These are phyloP conservation scores for Dromius quadrimaculatus DNA, from an alignment of 2,888 invertebrate genomes.

Conservation along the genomic window DNA sequence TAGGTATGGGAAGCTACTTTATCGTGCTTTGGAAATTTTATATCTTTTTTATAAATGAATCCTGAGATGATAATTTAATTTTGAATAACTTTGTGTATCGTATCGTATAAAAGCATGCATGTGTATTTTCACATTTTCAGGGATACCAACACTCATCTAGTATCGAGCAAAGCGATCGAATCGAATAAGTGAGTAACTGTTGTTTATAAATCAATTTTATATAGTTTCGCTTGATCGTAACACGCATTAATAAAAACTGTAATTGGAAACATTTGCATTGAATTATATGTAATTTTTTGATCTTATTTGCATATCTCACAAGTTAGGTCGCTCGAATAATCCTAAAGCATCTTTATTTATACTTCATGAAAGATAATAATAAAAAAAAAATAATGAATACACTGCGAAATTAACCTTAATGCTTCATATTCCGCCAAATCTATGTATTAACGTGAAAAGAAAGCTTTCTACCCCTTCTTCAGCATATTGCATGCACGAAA, in stretches of 20 bases:
- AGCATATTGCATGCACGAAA: no score
- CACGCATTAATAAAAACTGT: constrained; percentile 31
- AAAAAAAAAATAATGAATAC: no score
- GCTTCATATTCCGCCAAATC: no score
- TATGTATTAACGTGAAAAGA: no score
- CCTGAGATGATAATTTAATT: neutral
- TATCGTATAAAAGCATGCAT: constrained; percentile 23
- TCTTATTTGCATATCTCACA: no score
- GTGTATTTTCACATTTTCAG: constrained; percentile 64
- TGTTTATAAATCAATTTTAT: constrained; percentile 23
- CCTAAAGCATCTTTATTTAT: no score
- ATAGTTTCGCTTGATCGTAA: constrained; percentile 23
- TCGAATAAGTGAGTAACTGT: constrained; percentile 59
- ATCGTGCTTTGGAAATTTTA: neutral
- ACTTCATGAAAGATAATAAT: no score
- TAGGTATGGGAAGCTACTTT: neutral
- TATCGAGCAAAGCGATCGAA: constrained; percentile 61
- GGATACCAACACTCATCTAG: constrained; percentile 70
- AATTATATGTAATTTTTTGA: no score
- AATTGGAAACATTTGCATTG: no score
- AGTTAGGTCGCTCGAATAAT: no score
- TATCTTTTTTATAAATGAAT: neutral
- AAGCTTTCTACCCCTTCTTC: no score
- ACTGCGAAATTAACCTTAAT: no score
- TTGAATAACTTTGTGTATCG: constrained; percentile 16